Base-by-base conservation (phyloP, 1,140 invertebrate species). In the Hydropsyche tenuis region DNA sequence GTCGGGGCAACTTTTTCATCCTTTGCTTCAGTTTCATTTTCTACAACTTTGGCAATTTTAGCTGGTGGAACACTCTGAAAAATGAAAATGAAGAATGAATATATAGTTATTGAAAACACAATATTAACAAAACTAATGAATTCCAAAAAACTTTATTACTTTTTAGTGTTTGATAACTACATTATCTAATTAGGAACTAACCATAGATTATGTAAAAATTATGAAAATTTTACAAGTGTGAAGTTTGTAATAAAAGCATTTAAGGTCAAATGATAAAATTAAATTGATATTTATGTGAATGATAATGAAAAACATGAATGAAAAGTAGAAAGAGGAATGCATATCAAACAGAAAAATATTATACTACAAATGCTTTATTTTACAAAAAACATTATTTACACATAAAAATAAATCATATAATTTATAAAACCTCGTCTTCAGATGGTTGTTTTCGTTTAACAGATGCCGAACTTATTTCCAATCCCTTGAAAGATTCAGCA, bases 41-140 rank as follows among this genome's bases (percentile, higher is more conserved):
- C 65, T 37, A 30, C 51, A 20, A 30, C 73, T 69, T 77, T 74
- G 14, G 73, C 69, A 27, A 77, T 60, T 60, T 77, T 77, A 20
- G 73, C 51, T 11, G 75, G 75, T 18, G 75, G 75, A 11, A 77
- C 18, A 68, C 66, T 72, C 75, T 76, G 63, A 18, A 72, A 74
- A 62, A 62, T 48, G 14, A 37, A 4, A 37, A 37, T 9, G 30
- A 37, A 37, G 30, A 9, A 9, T 37, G 9, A 37, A 37, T 37
- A 4, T 37, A 37, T 4, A 37, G 30, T 9, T 9, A 3, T 37
- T 37, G 30, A 37, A 37, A 37, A 9, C 9, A 37, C 3, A 37
- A 37, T 37, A 37, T 4, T 37, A 37, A 37, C n/a, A n/a, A n/a
- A n/a, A n/a, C n/a, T n/a, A n/a, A n/a, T n/a, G n/a, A n/a, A n/a